These are phyloP conservation scores for Miltochrista miniata DNA, from an alignment of 2,888 invertebrate genomes.

Conservation along the genomic window DNA sequence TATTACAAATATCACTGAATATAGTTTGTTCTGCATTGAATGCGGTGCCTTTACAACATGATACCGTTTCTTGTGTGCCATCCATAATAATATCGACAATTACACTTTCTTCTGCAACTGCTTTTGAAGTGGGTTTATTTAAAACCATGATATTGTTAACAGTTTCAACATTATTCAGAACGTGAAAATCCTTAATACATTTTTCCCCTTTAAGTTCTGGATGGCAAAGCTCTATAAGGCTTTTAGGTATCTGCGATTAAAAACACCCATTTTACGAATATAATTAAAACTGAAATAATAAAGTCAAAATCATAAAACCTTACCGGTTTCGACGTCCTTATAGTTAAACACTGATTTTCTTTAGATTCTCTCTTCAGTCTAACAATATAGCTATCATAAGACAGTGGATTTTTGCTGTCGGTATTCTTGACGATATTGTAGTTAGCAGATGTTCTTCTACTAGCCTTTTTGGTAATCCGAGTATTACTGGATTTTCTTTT, in stretches of 20 bases:
- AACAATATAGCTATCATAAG: conserved; percentile 30
- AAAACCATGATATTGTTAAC: conserved; percentile 6
- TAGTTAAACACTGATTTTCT: conserved; percentile 31
- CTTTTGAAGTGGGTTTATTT: conserved; percentile 26
- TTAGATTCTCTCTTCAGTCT: conserved; percentile 35
- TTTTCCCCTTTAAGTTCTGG: conserved; percentile 37
- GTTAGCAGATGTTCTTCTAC: conserved; percentile 39
- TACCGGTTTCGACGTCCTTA: conserved; percentile 54
- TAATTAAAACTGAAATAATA: neutral
- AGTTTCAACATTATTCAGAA: neutral
- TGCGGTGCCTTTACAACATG: conserved; percentile 56
- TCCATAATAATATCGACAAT: conserved; percentile 61
- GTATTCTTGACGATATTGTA: conserved; percentile 36
- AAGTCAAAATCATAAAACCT: conserved; percentile 20
- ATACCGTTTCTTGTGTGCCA: conserved; percentile 55
- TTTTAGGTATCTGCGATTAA: conserved; percentile 61
- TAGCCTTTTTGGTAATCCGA: conserved; percentile 39
- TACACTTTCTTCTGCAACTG: conserved; percentile 53
- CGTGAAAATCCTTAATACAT: conserved; percentile 5
- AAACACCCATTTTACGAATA: neutral
- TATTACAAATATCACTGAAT: conserved; percentile 34
- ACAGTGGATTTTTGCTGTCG: conserved; percentile 35
- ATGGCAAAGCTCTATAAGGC: conserved; percentile 55
- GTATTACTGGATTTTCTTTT: conserved; percentile 40
- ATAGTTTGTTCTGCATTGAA: conserved; percentile 45